Percentiles rank a stretch among this genome's conserved stretches.
Evolutionary conservation across 2,797 vertebrate genomes (phyloP).

Genomic region (Monodelphis domestica): DNA sequence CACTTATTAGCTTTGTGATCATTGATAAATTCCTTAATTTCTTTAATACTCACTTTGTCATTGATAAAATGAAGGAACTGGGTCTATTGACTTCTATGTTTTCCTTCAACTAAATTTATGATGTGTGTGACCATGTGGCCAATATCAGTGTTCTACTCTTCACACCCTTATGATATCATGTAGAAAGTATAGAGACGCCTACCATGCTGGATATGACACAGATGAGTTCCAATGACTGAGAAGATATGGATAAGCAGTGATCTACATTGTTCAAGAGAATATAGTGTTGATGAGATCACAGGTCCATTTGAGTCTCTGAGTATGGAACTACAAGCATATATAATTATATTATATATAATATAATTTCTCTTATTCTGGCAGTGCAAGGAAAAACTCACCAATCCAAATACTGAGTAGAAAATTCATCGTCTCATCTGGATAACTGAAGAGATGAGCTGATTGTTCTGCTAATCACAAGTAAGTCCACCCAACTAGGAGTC

Average conservation of each 20-base stretch:
- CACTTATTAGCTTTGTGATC: background rate
- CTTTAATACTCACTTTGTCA: no score
- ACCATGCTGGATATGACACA: background rate
- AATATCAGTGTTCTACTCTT: no score
- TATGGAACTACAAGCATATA: background rate
- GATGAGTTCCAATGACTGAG: background rate
- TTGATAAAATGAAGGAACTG: no score
- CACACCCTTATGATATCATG: background rate
- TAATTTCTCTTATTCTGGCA: background rate
- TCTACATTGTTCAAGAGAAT: background rate
- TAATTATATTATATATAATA: no score
- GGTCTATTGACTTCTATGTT: no score
- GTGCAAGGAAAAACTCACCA: background rate
- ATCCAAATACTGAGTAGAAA: background rate
- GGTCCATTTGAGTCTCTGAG: background rate
- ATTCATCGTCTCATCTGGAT: background rate
- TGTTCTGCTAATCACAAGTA: background rate
- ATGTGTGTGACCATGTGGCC: no score
- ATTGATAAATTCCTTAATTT: background rate
- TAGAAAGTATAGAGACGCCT: background rate
- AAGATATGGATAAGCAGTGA: background rate
- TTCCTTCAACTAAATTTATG: no score
- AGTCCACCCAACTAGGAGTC: background rate
- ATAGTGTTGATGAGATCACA: background rate
- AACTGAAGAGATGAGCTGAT: background rate